Conservation (phyloP, 1,140 invertebrate species). For the Piezodorus guildinii region DNA sequence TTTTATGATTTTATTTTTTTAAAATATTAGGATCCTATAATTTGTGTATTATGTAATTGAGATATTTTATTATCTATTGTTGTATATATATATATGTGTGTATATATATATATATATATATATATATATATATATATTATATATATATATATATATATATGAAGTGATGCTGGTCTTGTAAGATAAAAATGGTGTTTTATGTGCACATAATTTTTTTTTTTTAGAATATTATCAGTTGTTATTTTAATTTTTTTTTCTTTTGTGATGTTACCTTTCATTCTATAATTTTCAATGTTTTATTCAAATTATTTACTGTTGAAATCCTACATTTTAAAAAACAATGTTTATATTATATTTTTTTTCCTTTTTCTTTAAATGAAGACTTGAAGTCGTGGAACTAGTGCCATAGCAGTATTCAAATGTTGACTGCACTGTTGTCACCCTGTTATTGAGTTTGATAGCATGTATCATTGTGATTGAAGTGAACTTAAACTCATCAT, state of each 20-base stretch:
- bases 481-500: too few relatives aligned
- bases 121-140: constrained; percentile 33
- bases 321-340: too few relatives aligned
- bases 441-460: too few relatives aligned
- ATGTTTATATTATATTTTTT: too few relatives aligned
- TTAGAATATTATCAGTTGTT: constrained; percentile 17
- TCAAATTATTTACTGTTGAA: too few relatives aligned
- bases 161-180: constrained; percentile 45
- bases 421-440: too few relatives aligned
- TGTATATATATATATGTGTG: constrained; percentile 35
- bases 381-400: too few relatives aligned
- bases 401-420: too few relatives aligned
- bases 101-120: constrained; percentile 33
- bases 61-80: constrained; percentile 29
- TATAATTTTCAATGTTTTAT: too few relatives aligned
- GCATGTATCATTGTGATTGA: too few relatives aligned
- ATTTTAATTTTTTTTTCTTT: neutral
- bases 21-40: constrained; percentile 23
- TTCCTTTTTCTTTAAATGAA: too few relatives aligned
- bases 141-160: constrained; percentile 41
- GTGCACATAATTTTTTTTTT: constrained; percentile 41
- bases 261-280: too few relatives aligned
- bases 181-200: constrained; percentile 43
- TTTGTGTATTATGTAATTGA: constrained; percentile 19
- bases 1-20: constrained; percentile 28